phyloP scores from a whole-genome alignment of 1,140 invertebrate species.

The Onthophagus taurus region DNA sequence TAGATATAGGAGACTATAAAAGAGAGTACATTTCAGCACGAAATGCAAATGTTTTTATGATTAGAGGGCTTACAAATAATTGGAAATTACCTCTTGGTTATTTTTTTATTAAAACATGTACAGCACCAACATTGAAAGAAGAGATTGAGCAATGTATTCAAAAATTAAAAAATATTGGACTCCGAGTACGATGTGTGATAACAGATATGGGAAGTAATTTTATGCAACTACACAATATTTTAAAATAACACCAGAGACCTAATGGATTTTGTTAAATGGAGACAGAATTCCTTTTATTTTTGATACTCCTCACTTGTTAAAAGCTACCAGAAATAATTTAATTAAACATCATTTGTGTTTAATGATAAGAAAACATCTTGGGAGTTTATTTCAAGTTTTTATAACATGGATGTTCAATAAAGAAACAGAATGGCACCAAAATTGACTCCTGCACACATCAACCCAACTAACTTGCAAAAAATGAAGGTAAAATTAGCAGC shows the following conservation, averaged over 20 bases:
- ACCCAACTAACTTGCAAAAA: conserved; percentile 28
- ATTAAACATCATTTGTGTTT: conserved; percentile 15
- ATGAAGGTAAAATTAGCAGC: conserved; percentile 29
- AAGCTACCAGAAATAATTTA: conserved; percentile 22
- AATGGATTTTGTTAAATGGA: conserved; percentile 19
- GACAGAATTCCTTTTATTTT: conserved; percentile 23
- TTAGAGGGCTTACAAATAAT: conserved; percentile 21
- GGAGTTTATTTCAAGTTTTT: conserved; percentile 6
- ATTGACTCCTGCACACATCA: conserved; percentile 26
- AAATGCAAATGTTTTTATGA: conserved; percentile 14
- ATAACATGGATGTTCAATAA: conserved; percentile 14
- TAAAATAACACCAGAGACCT: conserved; percentile 17
- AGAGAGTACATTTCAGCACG: conserved; percentile 7
- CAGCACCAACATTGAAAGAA: conserved; percentile 15
- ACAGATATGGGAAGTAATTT: conserved; percentile 22
- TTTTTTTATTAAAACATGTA: conserved; percentile 16
- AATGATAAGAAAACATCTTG: background rate
- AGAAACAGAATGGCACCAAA: conserved; percentile 17
- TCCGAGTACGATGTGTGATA: conserved; percentile 18
- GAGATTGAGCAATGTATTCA: too few relatives aligned
- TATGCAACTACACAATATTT: conserved; percentile 17
- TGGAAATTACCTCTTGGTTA: conserved; percentile 27
- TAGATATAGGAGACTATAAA: background rate
- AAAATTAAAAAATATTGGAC: conserved; percentile 16
- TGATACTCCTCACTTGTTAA: conserved; percentile 23